Evolutionary conservation across 2,888 invertebrate genomes (phyloP).

Genomic region (Troides aeacus): DNA sequence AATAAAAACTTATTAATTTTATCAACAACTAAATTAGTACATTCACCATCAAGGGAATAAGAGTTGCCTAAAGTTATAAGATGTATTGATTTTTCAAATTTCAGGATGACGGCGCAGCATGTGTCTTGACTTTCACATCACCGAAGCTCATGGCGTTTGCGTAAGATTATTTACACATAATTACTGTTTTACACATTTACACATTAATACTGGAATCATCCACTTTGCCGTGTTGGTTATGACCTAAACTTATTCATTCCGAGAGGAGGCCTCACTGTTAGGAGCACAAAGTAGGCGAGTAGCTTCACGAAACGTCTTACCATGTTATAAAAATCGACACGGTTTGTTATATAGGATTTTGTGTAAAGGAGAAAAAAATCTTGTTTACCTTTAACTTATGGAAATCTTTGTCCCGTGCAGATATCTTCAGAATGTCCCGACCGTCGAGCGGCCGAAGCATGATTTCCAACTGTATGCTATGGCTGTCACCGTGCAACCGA

Average conservation of each 20-base stretch:
- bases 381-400: too few species aligned
- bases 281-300: too few species aligned
- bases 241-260: too few species aligned
- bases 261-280: too few species aligned
- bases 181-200: too few species aligned
- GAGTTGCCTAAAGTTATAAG: background rate
- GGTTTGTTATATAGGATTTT: too few species aligned
- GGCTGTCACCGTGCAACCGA: slow-evolving; percentile 54
- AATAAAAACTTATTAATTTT: background rate
- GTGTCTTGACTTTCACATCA: slow-evolving; percentile 74
- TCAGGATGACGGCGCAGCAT: slow-evolving; percentile 75
- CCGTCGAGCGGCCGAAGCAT: slow-evolving; percentile 54
- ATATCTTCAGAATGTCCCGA: slow-evolving; percentile 73
- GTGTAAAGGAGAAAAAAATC: too few species aligned
- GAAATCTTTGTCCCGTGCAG: slow-evolving; percentile 44
- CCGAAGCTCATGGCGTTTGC: slow-evolving; percentile 68
- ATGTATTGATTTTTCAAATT: slow-evolving; percentile 21
- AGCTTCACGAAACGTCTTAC: too few species aligned
- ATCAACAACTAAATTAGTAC: background rate
- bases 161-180: slow-evolving; percentile 47
- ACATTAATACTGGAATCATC: too few species aligned
- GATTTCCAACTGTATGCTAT: slow-evolving; percentile 68
- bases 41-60: too few species aligned
- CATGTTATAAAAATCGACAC: too few species aligned
- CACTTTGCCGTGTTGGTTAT: too few species aligned